Evolutionary conservation across 1,140 invertebrate species (phyloP), one percentile per base, ranked within the genome.

Genomic region (Diuraphis noxia): DNA sequence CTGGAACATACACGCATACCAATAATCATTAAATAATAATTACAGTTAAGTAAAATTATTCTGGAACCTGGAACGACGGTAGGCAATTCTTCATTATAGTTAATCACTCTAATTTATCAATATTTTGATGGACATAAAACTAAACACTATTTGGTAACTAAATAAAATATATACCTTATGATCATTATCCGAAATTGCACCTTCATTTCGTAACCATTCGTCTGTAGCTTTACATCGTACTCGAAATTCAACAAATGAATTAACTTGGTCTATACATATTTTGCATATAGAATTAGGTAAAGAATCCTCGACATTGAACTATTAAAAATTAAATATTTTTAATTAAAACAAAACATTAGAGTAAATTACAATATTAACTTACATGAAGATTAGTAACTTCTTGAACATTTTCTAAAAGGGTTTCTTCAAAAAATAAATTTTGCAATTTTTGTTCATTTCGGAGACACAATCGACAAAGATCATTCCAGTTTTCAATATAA

Each of bases 1-100:
- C 89, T 91, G 89, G 89, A 91, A 91, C 89, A 91, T 49, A 91
- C 89, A 91, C 17, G 72, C 36, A 91, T 79, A 91, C 77, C 89
- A 91, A 91, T 38, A 91, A 82, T 77, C 34, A 82, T 91, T 82
- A 91, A 82, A 82, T 82, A 79, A 52, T 25, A 63, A 25, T 21
- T 38, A 87, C 34, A 87, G 56, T 87, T 2, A 63, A 40, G 19
- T 63, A 2, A 40, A 46, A 30, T 77, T 21, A 30, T 40, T 40
- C 38, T 19, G 23, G 23, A 91, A 79, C 40, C 89, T 49, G 89
- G 89, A 91, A 91, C 89, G 89, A 91, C 77, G 89, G 89, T 81
- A 82, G 30, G 25, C 40, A 79, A 30, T 72, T 36, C 30, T 46
- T 38, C 36, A 82, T 36, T 49, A 49, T 85, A 19, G 40, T 63